These are phyloP conservation scores for Drosophila repletoides DNA, from an alignment of 1,140 invertebrate genomes.

Conservation along the genomic window DNA sequence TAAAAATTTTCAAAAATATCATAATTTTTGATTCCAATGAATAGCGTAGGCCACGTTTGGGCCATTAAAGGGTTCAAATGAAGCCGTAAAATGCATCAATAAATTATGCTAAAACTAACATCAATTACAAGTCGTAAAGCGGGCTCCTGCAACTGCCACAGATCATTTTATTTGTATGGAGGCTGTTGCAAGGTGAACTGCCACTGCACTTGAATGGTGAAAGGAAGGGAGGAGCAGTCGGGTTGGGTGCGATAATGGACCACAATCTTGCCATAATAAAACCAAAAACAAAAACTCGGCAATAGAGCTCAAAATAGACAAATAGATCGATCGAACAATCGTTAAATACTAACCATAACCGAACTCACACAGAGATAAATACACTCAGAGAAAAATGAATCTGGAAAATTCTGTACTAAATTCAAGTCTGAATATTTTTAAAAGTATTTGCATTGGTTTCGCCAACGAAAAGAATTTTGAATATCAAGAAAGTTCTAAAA, in stretches of 20 bases:
- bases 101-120: constrained; percentile 80
- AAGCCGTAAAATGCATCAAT: constrained; percentile 73
- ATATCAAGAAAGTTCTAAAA: too few species aligned
- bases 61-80: constrained; percentile 78
- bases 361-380: constrained; percentile 37
- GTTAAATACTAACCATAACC: constrained; percentile 61
- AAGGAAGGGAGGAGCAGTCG: constrained; percentile 9
- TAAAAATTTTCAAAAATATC: constrained; percentile 80
- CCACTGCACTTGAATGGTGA: constrained; percentile 48
- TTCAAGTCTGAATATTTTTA: too few species aligned
- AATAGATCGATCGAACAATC: constrained; percentile 35
- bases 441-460: too few species aligned
- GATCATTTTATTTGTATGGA: too few species aligned
- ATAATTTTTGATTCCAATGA: constrained; percentile 73
- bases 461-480: too few species aligned
- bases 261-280: constrained; percentile 69
- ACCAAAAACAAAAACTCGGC: constrained; percentile 22
- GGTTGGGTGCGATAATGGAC: constrained; percentile 45
- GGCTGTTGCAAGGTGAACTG: constrained; percentile 38
- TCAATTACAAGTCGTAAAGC: constrained; percentile 78
- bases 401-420: too few species aligned
- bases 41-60: constrained; percentile 32
- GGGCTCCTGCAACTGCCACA: constrained; percentile 5
- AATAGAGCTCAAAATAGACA: constrained; percentile 58
- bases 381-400: too few species aligned